These are phyloP conservation scores for Crocuta crocuta DNA, from an alignment of 2,113 vertebrate genomes.

Conservation along the genomic window DNA sequence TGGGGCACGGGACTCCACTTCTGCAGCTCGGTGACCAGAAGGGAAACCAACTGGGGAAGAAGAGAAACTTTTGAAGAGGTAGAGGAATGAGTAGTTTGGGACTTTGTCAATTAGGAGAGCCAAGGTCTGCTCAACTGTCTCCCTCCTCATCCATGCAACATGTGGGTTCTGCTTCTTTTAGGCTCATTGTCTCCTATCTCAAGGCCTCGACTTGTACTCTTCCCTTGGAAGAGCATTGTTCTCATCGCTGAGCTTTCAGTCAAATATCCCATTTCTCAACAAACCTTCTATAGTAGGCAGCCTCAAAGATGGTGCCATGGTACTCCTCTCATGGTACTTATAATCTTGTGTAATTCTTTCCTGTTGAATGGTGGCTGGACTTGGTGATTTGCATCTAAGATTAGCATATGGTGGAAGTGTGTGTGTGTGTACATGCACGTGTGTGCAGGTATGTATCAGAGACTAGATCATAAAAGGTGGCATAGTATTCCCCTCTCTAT, in stretches of 20 bases:
- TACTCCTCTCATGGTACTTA: neutral
- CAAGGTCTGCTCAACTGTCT: neutral
- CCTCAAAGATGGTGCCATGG: neutral
- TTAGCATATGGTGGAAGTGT: neutral
- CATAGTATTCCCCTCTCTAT: too few relatives aligned
- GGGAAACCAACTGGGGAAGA: neutral
- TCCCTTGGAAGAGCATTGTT: neutral
- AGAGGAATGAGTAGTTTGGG: neutral
- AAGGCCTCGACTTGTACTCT: too few relatives aligned
- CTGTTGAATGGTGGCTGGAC: neutral
- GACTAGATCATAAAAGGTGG: neutral
- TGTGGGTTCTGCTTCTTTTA: too few relatives aligned
- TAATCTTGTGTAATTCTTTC: neutral
- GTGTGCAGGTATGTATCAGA: neutral
- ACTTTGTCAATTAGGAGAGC: neutral
- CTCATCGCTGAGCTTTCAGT: neutral
- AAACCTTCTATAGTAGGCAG: neutral
- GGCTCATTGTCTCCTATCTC: neutral
- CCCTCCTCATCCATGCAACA: too few relatives aligned
- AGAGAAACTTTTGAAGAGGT: neutral
- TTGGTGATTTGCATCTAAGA: neutral
- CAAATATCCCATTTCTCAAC: neutral
- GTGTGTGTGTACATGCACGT: neutral
- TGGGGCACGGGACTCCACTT: neutral
- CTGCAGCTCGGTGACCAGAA: neutral